phyloP scores from a whole-genome alignment of 2,113 vertebrate genomes.

The Lamprotornis superbus region DNA sequence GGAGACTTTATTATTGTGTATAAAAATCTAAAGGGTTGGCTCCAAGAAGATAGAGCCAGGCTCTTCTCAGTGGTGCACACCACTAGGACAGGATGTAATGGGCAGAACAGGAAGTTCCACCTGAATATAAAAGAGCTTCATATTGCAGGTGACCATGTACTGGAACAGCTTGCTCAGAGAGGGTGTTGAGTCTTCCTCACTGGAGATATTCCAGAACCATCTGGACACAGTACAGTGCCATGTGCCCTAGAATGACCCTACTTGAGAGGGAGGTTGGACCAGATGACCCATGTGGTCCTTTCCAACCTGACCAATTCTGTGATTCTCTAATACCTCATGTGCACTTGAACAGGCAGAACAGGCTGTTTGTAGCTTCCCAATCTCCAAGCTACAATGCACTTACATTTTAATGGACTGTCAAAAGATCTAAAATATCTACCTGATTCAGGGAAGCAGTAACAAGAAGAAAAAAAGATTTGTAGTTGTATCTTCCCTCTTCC shows the following conservation, averaged over 20 bases:
- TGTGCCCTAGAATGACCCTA: neutral
- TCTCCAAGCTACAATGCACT: neutral
- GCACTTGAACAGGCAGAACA: neutral
- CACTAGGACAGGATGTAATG: neutral
- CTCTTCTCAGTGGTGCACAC: neutral
- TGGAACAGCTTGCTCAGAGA: neutral
- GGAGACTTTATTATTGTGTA: neutral
- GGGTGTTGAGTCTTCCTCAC: neutral
- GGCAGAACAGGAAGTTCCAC: neutral
- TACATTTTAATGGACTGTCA: neutral
- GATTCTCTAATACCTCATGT: neutral
- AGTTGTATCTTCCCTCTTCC: neutral
- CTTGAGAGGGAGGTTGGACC: neutral
- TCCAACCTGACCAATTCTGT: neutral
- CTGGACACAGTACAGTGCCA: neutral
- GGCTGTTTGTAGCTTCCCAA: neutral
- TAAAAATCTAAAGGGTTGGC: neutral
- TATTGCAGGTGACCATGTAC: neutral
- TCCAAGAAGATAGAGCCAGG: neutral
- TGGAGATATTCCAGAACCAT: neutral
- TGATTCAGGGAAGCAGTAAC: conserved; percentile 17
- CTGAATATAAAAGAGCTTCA: neutral
- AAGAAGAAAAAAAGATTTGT: conserved; percentile 19
- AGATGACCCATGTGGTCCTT: neutral
- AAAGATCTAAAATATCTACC: neutral